Evolutionary conservation across 2,888 invertebrate species (phyloP), one percentile per base, ranked within the genome.

Genomic region (Cataglyphis rosenhaueri): DNA sequence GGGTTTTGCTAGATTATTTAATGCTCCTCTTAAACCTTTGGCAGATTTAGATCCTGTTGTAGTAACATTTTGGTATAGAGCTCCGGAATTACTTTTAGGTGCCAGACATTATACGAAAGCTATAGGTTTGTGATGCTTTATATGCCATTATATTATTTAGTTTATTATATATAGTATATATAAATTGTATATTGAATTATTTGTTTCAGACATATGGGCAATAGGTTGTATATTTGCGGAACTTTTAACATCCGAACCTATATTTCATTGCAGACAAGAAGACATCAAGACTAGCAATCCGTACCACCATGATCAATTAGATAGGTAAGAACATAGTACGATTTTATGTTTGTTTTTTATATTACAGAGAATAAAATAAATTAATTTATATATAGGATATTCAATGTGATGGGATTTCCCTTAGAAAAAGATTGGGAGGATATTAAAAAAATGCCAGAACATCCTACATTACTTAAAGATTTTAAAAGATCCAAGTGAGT

Each of bases 151-250:
- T 68, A 62, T 25, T 41, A 38, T 71, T 57, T 0, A 35, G 9
- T 10, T 38, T 38, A 3, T n/a, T n/a, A n/a, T n/a, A n/a, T n/a
- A n/a, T n/a, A n/a, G n/a, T n/a, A n/a, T n/a, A n/a, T 48, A 32
- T 3, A 4, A 70, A 62, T 21, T 41, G 5, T 61, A 3, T 66
- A 64, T 10, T 55, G 18, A 48, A 64, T 38, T 25, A 52, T 25
- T 25, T 41, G 0, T 94, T 95, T 68, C 94, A 98, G 99, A 99
- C 95, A 99, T 99, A 86, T 99, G 99, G 99, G 99, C 99, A 0
- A 99, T 99, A 94, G 99, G 99, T 0, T 99, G 99, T 94, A 99
- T 99, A 94, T 99, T 99, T 95, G 99, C 99, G 0, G 99, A 99
- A 94, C 95, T 99, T n/a, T 95, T 99, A 86, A 99, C 99, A 0